phyloP scores from a whole-genome alignment of 2,113 vertebrate species.

The Megaptera novaeangliae region DNA sequence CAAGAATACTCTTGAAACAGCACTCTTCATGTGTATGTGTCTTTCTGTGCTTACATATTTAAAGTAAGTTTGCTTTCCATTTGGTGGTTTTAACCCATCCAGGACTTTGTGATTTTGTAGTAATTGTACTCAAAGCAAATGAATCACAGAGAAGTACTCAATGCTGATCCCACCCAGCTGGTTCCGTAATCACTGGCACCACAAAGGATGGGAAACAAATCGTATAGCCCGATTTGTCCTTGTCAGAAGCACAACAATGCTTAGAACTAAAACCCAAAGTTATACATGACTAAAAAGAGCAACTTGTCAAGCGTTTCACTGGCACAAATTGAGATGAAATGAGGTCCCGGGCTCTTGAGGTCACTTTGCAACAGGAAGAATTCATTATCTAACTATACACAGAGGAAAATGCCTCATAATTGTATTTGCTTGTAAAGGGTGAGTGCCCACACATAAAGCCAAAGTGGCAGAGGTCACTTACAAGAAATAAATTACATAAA shows the following conservation, averaged over 20 bases:
- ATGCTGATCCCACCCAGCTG: slow-evolving; percentile 11
- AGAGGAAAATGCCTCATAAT: slow-evolving; percentile 73
- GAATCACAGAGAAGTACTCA: slow-evolving; percentile 39
- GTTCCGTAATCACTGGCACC: slow-evolving; percentile 51
- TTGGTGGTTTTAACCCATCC: neutral
- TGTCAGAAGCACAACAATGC: slow-evolving; percentile 68
- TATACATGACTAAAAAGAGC: slow-evolving; percentile 71
- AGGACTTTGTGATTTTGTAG: neutral
- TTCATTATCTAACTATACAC: slow-evolving; percentile 78
- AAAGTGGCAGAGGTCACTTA: slow-evolving; percentile 72
- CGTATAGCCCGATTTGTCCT: slow-evolving; percentile 71
- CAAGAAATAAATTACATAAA: slow-evolving; percentile 70
- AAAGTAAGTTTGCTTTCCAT: neutral
- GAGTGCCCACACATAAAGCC: slow-evolving; percentile 68
- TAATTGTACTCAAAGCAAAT: slow-evolving; percentile 50
- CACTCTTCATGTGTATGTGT: neutral
- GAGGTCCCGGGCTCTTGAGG: slow-evolving; percentile 75
- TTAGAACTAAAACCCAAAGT: slow-evolving; percentile 69
- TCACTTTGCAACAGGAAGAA: slow-evolving; percentile 82
- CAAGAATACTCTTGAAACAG: neutral
- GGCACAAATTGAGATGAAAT: slow-evolving; percentile 82
- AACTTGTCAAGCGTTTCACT: slow-evolving; percentile 79
- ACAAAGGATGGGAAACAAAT: slow-evolving; percentile 56
- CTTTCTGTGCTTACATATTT: neutral
- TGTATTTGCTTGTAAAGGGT: slow-evolving; percentile 77